These are phyloP conservation scores for Muscicapa comitata DNA, from an alignment of 2,797 vertebrate genomes.

Conservation along the genomic window DNA sequence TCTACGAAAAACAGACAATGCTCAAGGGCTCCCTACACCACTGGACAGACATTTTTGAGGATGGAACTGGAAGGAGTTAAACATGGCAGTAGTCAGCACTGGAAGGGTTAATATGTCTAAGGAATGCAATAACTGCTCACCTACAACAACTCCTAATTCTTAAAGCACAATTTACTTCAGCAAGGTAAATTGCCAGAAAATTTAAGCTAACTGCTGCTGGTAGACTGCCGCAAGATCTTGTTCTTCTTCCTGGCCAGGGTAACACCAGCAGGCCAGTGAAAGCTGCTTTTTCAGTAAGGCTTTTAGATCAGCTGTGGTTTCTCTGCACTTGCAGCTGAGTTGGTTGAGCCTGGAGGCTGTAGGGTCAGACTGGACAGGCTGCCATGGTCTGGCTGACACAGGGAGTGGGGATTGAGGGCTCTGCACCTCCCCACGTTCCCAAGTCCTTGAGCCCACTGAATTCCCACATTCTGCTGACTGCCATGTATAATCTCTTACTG, in stretches of 20 bases:
- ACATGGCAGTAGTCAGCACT: not conserved
- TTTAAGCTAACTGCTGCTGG: not conserved
- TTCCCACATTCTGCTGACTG: not conserved
- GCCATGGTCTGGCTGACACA: not conserved
- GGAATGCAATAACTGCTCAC: not conserved
- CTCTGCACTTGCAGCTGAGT: not conserved
- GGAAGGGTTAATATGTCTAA: not conserved
- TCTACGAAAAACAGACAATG: fast-evolving
- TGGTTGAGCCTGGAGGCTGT: not conserved
- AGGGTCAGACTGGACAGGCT: not conserved
- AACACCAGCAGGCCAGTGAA: not conserved
- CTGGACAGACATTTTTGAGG: not conserved
- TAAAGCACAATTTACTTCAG: not conserved
- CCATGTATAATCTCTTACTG: not conserved
- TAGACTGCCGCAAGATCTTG: not conserved
- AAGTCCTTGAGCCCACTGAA: not conserved
- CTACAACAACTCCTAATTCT: not conserved
- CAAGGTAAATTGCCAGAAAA: not conserved
- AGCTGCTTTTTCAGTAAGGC: not conserved
- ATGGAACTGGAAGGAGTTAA: not conserved
- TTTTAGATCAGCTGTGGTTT: not conserved
- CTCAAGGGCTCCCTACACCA: not conserved
- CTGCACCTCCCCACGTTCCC: fast-evolving
- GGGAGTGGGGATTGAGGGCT: fast-evolving
- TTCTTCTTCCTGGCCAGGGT: not conserved